phyloP scores from a whole-genome alignment of 92 coral and sea anemone species.

The Palythoa caribaeorum region DNA sequence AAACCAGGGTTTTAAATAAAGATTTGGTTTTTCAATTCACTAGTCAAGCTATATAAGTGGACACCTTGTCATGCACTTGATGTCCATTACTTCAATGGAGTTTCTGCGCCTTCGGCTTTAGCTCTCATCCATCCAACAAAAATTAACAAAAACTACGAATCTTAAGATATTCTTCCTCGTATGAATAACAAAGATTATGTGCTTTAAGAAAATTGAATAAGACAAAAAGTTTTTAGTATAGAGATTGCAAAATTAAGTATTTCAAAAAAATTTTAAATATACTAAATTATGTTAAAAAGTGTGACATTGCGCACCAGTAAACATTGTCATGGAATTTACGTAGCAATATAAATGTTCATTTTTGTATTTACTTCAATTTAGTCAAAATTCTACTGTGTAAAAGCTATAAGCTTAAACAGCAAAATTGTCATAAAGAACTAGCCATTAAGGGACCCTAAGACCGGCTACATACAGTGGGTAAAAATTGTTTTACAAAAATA shows the following conservation, averaged over 20 bases:
- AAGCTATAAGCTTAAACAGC: not conserved
- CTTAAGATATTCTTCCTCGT: not conserved
- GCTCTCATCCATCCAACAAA: not conserved
- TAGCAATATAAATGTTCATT: not conserved
- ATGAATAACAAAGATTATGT: not conserved
- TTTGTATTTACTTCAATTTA: not conserved
- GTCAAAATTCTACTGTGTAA: not conserved
- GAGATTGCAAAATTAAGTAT: slow-evolving; percentile 2
- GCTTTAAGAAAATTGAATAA: not conserved
- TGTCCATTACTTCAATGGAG: not conserved
- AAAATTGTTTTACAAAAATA: not conserved
- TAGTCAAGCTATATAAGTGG: slow-evolving; percentile 8
- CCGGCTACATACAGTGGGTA: not conserved
- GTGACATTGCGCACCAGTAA: not conserved
- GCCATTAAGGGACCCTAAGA: slow-evolving; percentile 34
- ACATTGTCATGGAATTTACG: not conserved
- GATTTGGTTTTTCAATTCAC: not conserved
- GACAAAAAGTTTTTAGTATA: not conserved
- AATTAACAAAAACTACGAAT: not conserved
- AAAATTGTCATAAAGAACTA: slow-evolving; percentile 13
- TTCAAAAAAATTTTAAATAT: not conserved
- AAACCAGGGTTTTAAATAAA: not conserved
- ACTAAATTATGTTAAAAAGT: not conserved
- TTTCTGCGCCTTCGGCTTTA: not conserved
- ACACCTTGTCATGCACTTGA: slow-evolving; percentile 1